phyloP scores from a whole-genome alignment of 2,888 invertebrate species.

The Erebia ligea region DNA sequence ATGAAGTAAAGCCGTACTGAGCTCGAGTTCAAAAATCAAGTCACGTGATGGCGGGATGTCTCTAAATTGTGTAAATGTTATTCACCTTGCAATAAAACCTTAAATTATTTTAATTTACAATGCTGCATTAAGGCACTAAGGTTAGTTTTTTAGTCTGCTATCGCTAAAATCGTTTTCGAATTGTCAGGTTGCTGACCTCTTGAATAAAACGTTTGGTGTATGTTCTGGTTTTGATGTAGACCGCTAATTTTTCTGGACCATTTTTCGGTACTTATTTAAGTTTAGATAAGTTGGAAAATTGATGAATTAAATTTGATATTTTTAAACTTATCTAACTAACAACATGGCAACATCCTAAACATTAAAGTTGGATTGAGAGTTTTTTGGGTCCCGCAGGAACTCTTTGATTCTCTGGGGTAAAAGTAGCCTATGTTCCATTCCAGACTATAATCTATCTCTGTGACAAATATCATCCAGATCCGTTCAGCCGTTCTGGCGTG shows the following conservation, averaged over 20 bases:
- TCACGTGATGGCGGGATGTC: not conserved
- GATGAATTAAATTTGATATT: too few relatives aligned
- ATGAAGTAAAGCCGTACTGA: not conserved
- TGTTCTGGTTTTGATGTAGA: not conserved
- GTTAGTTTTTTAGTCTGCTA: not conserved
- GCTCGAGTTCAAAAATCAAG: not conserved
- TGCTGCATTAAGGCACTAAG: not conserved
- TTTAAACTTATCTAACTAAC: too few relatives aligned
- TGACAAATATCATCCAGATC: too few relatives aligned
- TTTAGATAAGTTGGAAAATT: not conserved
- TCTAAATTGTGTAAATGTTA: not conserved
- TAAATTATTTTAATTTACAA: not conserved
- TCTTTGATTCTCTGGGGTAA: too few relatives aligned
- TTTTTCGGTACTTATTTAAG: not conserved
- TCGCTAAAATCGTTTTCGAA: not conserved
- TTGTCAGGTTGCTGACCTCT: not conserved
- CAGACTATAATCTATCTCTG: too few relatives aligned
- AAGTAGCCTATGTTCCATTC: too few relatives aligned
- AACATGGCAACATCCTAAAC: not conserved
- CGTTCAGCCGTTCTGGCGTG: too few relatives aligned
- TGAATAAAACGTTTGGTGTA: conserved; percentile 1
- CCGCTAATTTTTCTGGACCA: not conserved
- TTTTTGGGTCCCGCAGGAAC: too few relatives aligned
- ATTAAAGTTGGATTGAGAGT: too few relatives aligned
- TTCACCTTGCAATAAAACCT: not conserved